Evolutionary conservation across 92 coral and sea anemone genomes (phyloP).

Genomic region (Meandrina meandrites): DNA sequence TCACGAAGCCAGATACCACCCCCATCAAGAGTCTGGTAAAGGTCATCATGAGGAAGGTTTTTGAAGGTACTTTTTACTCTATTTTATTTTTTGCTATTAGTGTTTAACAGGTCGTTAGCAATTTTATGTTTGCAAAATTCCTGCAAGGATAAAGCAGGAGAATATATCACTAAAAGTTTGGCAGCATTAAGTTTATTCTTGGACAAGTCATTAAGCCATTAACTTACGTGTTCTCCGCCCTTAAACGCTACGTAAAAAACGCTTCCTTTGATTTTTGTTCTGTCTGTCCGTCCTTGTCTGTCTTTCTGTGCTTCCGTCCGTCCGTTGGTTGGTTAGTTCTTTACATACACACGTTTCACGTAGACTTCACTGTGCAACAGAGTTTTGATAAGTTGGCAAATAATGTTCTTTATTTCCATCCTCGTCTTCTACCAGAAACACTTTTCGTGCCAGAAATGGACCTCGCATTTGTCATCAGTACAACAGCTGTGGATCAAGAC

Average conservation of each 20-base stretch:
- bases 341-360: background rate
- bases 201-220: background rate
- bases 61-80: constrained; percentile 53
- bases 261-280: background rate
- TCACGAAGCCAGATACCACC: constrained; percentile 44
- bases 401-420: background rate
- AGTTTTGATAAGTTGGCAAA: too few relatives aligned
- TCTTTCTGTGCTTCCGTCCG: background rate
- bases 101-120: background rate
- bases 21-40: constrained; percentile 46
- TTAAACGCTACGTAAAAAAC: too few relatives aligned
- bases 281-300: background rate
- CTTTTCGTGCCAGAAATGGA: constrained; percentile 75
- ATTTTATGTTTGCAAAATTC: background rate
- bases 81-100: background rate
- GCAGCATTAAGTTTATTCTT: too few relatives aligned
- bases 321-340: background rate
- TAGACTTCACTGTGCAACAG: background rate
- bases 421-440: constrained; percentile 47
- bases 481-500: constrained; percentile 67
- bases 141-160: background rate
- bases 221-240: background rate
- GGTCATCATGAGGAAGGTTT: constrained; percentile 55
- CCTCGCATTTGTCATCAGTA: constrained; percentile 80
- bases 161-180: background rate